Base-by-base conservation (phyloP, 35 echinoderm and acorn worm species). In the Strongylocentrotus purpuratus region DNA sequence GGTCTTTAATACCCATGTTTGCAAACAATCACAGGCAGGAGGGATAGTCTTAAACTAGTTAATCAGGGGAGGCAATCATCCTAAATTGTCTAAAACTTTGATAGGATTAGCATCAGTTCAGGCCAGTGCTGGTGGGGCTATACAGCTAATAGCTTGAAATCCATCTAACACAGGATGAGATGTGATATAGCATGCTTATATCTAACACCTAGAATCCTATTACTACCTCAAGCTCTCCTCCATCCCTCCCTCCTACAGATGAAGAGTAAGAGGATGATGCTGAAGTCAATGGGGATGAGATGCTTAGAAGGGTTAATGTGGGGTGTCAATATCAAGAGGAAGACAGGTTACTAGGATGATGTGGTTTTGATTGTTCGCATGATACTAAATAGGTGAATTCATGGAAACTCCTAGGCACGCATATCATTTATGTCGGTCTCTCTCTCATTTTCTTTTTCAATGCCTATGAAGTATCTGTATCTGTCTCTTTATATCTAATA, bases 1-100 rank as follows among this genome's bases (percentile, higher is more conserved):
- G 45, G 47, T 93, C 17, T n/a, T n/a, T 93, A 58, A 93, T 93
- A 18, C 91, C 32, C 17, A 48, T 93, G 91, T 93, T 93, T 93
- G 91, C 47, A 93, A 93, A 58, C 91, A 50, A 58, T 31, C 48
- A 52, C 32, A 32, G 33, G 33, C 32, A 47, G 41, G 4, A 58
- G 91, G 20, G n/a, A 89, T 93, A 48, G 31, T 93, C n/a, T 89
- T 89, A 35, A 18, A 45, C 31, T 11, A 28, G 86, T 89, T 46
- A 11, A 89, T 89, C 11, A 46, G 45, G 87, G 45, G 25, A 46
- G 87, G 45, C 87, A 45, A 45, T 45, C 32, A 46, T 89, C 87
- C 41, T 89, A 89, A 89, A 89, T 45, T 45, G 87, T 45, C 87
- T 89, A 46, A 88, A 89, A 89, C 87, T 89, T 33, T 89, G 87